A percentile compares a stretch with the other conserved stretches of the same genome.
phyloP scores from a whole-genome alignment of 2,113 vertebrate species.

The Malurus cyaneus region DNA sequence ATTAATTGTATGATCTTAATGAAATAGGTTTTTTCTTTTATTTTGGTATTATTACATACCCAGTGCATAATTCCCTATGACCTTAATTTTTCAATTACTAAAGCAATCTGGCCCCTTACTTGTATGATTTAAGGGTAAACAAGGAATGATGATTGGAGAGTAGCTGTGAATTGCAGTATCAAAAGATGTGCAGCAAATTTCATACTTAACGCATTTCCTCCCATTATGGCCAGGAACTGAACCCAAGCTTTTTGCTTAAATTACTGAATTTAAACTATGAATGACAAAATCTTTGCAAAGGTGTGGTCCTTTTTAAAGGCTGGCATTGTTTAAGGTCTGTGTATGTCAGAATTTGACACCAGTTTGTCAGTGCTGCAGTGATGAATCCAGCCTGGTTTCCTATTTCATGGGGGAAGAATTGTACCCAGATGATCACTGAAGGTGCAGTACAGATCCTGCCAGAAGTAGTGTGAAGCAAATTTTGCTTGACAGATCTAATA shows the following conservation, averaged over 20 bases:
- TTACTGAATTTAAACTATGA: not conserved
- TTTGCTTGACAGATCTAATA: not conserved
- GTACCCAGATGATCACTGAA: not conserved
- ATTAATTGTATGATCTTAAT: constrained; percentile 90
- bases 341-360: not conserved
- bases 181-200: constrained; percentile 69
- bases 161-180: constrained; percentile 40
- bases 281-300: not conserved
- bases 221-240: not conserved
- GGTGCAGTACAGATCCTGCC: not conserved
- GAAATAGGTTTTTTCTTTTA: constrained; percentile 82
- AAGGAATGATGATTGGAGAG: constrained; percentile 17
- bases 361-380: not conserved
- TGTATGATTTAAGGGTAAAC: constrained; percentile 45
- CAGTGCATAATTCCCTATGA: constrained; percentile 73
- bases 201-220: not conserved
- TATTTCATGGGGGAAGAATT: not conserved
- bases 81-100: not conserved
- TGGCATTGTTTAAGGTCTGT: not conserved
- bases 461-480: not conserved
- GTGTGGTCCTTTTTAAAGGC: not conserved
- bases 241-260: not conserved
- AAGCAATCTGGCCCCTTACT: constrained; percentile 27
- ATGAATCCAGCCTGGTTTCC: not conserved
- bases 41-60: constrained; percentile 86